Conservation (phyloP, 2,888 invertebrate species). For the Leucophenga maculata region DNA sequence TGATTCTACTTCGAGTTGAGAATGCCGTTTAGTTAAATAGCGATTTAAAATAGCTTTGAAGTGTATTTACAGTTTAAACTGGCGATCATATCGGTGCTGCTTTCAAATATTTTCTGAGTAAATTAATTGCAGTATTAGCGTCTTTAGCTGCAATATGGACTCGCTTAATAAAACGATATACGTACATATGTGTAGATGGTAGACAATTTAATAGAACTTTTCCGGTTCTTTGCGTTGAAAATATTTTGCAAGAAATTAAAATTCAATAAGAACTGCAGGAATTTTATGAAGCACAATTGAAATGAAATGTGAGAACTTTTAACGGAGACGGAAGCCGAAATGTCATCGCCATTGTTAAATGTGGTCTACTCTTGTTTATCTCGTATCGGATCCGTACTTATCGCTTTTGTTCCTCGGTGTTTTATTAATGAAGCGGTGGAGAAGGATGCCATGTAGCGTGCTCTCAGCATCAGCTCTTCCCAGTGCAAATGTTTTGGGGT, state of each 20-base stretch:
- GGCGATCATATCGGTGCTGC: too few species aligned
- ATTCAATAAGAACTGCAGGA: background rate
- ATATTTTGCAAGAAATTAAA: background rate
- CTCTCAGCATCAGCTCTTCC: conserved; percentile 7
- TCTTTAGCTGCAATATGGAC: too few species aligned
- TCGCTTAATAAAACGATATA: too few species aligned
- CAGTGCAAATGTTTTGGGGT: conserved; percentile 41
- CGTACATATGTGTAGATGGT: too few species aligned
- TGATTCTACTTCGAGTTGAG: background rate
- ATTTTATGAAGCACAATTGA: conserved; percentile 3
- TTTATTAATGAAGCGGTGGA: conserved; percentile 60
- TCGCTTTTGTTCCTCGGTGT: conserved; percentile 59
- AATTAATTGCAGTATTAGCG: too few species aligned
- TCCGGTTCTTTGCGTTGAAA: conserved; percentile 44
- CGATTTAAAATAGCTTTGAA: conserved; percentile 6
- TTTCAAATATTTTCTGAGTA: too few species aligned
- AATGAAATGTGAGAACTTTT: conserved; percentile 54
- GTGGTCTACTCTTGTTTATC: background rate
- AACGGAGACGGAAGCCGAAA: conserved; percentile 56
- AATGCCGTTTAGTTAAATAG: conserved; percentile 12
- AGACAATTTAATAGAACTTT: conserved; percentile 44
- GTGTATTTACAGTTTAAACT: too few species aligned
- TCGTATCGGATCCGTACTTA: conserved; percentile 29
- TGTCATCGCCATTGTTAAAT: conserved; percentile 29
- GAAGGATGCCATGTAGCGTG: conserved; percentile 13